These are phyloP conservation scores for Dryas iulia DNA, from an alignment of 1,140 invertebrate genomes.

Conservation along the genomic window DNA sequence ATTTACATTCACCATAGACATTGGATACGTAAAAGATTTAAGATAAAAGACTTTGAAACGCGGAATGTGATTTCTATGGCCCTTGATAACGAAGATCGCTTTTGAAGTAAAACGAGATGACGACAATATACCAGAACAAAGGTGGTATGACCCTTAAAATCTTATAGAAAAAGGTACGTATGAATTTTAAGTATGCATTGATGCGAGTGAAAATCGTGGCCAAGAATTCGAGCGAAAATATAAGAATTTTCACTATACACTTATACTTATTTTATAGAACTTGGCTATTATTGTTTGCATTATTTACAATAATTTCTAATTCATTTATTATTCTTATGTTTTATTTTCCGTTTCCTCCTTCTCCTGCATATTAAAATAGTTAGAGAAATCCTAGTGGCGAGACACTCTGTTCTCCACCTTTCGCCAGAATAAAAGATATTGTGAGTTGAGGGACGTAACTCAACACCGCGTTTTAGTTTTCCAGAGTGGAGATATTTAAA, in stretches of 20 bases:
- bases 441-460: no score
- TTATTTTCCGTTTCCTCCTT: no score
- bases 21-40: neutral
- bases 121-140: neutral
- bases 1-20: neutral
- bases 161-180: neutral
- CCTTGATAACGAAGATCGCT: constrained; percentile 6
- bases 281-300: no score
- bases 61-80: neutral
- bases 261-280: no score
- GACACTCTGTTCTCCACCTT: no score
- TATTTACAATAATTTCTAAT: no score
- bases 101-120: constrained; percentile 7
- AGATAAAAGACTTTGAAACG: neutral
- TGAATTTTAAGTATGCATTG: neutral
- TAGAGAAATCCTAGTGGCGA: no score
- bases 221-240: neutral
- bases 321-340: no score
- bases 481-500: no score
- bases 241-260: neutral
- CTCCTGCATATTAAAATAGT: no score
- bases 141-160: neutral
- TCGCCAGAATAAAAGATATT: no score
- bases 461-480: no score
- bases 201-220: neutral